Conservation (phyloP, 1,140 invertebrate genomes). For the Solenopsis invicta region DNA sequence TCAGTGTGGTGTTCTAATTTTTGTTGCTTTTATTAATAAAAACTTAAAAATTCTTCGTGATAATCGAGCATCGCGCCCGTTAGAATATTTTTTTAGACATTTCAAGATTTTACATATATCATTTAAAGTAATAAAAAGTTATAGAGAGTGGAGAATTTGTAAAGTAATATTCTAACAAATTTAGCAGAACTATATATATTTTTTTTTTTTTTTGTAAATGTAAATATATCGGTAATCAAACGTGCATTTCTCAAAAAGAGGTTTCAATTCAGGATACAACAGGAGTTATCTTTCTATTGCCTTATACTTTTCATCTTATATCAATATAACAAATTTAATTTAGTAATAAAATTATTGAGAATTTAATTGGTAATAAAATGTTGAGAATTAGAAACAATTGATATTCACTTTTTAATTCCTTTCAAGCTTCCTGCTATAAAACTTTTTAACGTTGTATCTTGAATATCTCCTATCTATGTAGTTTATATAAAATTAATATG, state of each 20-base stretch:
- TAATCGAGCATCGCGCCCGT: slow-evolving; percentile 3
- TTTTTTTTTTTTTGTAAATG: slow-evolving; percentile 64
- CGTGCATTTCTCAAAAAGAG: slow-evolving; percentile 62
- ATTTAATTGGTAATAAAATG: slow-evolving; percentile 71
- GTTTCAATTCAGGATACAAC: slow-evolving; percentile 66
- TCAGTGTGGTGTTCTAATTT: slow-evolving; percentile 51
- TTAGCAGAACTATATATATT: slow-evolving; percentile 64
- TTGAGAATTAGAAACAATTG: slow-evolving; percentile 67
- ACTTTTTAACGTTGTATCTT: slow-evolving; percentile 64
- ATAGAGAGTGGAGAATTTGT: slow-evolving; percentile 54
- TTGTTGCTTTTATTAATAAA: slow-evolving; percentile 8
- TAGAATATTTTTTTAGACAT: slow-evolving; percentile 61
- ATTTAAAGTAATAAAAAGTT: slow-evolving; percentile 60
- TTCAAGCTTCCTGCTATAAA: slow-evolving; percentile 57
- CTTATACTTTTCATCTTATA: slow-evolving; percentile 69
- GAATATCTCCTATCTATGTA: slow-evolving; percentile 33
- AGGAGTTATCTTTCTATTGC: slow-evolving; percentile 60
- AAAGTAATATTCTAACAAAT: slow-evolving; percentile 68
- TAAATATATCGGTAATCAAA: slow-evolving; percentile 49
- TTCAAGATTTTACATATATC: slow-evolving; percentile 60
- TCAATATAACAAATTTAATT: slow-evolving; percentile 68
- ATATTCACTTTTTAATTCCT: slow-evolving; percentile 68
- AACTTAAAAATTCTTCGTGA: slow-evolving; percentile 29
- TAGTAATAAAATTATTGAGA: slow-evolving; percentile 72
- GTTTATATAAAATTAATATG: slow-evolving; percentile 33